Base-by-base conservation (phyloP, 2,888 invertebrate genomes). In the Nomada flava region DNA sequence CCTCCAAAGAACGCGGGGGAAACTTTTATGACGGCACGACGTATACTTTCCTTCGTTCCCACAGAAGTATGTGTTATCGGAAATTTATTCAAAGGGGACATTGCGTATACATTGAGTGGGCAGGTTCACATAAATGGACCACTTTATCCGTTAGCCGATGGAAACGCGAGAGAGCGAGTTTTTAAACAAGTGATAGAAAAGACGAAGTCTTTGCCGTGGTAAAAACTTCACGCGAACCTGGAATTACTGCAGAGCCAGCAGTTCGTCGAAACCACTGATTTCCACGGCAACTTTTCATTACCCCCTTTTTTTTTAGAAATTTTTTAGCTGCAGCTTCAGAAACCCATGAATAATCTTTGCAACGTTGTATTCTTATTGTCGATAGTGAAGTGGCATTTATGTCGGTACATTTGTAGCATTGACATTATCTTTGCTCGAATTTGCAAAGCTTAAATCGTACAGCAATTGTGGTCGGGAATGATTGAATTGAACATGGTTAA, bases 11-110 rank as follows among this genome's bases (percentile, higher is more conserved):
- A 9, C 23, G 18, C 29, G 7, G 1, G 15, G 60, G 36, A 60
- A 62, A 60, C 36, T 52, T 52, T 62, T 36, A 60, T 23, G 20
- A 71, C 52, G 52, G 36, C 1, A 26, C 42, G 15, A 42, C 50
- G 36, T 20, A 52, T 42, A 36, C 50, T 23, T 59, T 70, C 20
- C 13, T 60, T 20, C 20, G 65, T 13, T n/a, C 2, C 36, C 18
- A 36, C 18, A 26, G n/a, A 70, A 70, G 47, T 50, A 67, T 67
- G 36, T 36, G 7, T 36, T 52, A 42, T n/a, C 23, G 23, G 60
- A 67, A 67, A 74, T 60, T 74, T 60, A 74, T 67, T 60, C 67
- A 67, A 67, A 67, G 18, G n/a, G 5, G 15, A 36, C 42, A 60
- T 52, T 74, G 60, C 60, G 60, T 67, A 67, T 53, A 74, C 60